Conservation (phyloP, 2,113 vertebrate genomes). For the Arvicanthis niloticus region DNA sequence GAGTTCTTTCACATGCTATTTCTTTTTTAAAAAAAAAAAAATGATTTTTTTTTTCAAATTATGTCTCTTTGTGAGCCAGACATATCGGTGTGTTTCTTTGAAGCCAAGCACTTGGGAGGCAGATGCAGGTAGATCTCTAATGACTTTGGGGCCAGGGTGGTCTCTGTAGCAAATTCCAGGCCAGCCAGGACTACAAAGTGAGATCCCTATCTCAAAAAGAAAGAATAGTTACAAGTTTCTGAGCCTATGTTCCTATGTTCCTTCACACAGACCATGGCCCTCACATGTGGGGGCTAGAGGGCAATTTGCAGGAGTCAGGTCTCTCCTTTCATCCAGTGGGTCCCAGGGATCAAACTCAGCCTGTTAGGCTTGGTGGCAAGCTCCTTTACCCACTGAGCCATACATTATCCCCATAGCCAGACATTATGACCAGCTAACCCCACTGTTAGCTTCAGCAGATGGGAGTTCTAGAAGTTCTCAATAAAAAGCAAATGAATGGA, state of each 20-base stretch:
- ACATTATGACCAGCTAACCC: neutral
- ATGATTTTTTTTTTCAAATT: neutral
- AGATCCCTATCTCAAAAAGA: neutral
- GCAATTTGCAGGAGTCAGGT: no score
- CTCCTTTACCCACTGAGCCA: neutral
- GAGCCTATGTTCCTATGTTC: neutral
- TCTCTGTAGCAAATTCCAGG: neutral
- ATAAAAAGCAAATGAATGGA: constrained; percentile 40
- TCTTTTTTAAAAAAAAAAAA: neutral
- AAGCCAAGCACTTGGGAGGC: neutral
- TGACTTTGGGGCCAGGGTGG: neutral
- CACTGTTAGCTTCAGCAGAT: neutral
- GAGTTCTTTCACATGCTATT: neutral
- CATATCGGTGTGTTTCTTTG: neutral
- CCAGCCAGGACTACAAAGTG: neutral
- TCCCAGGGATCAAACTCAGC: neutral
- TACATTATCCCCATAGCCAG: neutral
- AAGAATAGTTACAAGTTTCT: neutral
- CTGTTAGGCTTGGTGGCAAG: neutral
- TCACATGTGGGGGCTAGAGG: neutral
- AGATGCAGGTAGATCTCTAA: neutral
- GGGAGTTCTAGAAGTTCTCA: constrained; percentile 2
- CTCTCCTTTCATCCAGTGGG: neutral
- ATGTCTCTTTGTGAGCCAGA: neutral
- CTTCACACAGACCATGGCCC: neutral